phyloP scores from a whole-genome alignment of 2,797 vertebrate species.

The Ptychobarbus kaznakovi region DNA sequence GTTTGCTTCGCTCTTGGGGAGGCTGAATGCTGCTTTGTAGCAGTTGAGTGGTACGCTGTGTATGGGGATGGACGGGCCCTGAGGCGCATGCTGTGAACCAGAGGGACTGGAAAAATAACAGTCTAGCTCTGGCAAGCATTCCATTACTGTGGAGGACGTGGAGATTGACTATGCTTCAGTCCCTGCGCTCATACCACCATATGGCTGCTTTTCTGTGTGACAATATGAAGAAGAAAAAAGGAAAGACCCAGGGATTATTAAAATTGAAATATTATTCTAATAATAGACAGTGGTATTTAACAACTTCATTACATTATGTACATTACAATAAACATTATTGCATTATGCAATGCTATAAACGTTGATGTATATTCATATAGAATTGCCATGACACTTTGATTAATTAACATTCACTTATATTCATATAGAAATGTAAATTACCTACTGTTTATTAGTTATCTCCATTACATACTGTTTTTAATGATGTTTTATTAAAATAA shows the following conservation, averaged over 20 bases:
- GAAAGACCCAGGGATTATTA: conserved; percentile 17
- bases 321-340: background rate
- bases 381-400: background rate
- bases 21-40: conserved; percentile 21
- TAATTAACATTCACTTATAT: background rate
- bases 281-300: background rate
- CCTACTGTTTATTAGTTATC: background rate
- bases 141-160: conserved; percentile 56
- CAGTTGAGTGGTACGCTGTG: conserved; percentile 25
- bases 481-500: background rate
- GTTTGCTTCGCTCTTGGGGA: conserved; percentile 7
- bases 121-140: conserved; percentile 65
- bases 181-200: conserved; percentile 54
- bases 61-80: conserved; percentile 43
- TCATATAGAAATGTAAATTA: background rate
- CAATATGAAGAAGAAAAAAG: conserved; percentile 17
- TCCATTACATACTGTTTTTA: background rate
- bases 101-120: conserved; percentile 60
- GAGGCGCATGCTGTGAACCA: conserved; percentile 52
- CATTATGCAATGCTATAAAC: background rate
- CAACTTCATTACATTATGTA: background rate
- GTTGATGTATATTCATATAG: background rate
- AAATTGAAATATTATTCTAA: conserved; percentile 18
- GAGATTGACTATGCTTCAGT: conserved; percentile 62
- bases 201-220: conserved; percentile 59